Conservation (phyloP, 2,888 invertebrate genomes). For the Aphidoletes aphidimyza region DNA sequence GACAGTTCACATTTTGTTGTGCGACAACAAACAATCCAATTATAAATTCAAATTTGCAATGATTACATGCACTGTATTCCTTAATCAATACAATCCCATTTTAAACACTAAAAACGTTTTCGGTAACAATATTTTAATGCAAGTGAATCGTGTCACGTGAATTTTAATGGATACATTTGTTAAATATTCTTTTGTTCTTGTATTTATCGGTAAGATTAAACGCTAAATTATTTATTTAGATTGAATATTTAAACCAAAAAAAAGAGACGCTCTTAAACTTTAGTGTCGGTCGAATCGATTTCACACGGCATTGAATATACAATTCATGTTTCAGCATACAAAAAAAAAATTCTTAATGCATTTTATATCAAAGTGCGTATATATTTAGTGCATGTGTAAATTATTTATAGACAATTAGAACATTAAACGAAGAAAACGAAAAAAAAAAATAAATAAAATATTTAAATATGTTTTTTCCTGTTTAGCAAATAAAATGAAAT, state of each 20-base stretch:
- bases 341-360: not conserved
- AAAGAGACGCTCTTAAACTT: constrained; percentile 7
- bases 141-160: too few species aligned
- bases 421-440: constrained; percentile 1
- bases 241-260: too few species aligned
- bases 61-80: not conserved
- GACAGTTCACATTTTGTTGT: too few species aligned
- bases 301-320: constrained; percentile 15
- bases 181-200: not conserved
- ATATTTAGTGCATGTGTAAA: constrained; percentile 16
- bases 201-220: too few species aligned
- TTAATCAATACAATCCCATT: not conserved
- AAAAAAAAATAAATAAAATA: constrained; percentile 28
- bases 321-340: not conserved
- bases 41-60: not conserved
- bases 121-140: constrained; percentile 35
- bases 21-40: not conserved
- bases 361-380: not conserved
- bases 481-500: too few species aligned
- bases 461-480: constrained; percentile 15
- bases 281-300: constrained; percentile 34
- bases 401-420: constrained; percentile 24
- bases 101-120: not conserved
- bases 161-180: not conserved
- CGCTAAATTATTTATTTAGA: too few species aligned